Percentiles rank a stretch among this genome's conserved stretches.
These are phyloP conservation scores for Hafferia zeledoni DNA, from an alignment of 2,797 vertebrate species.

Conservation along the genomic window DNA sequence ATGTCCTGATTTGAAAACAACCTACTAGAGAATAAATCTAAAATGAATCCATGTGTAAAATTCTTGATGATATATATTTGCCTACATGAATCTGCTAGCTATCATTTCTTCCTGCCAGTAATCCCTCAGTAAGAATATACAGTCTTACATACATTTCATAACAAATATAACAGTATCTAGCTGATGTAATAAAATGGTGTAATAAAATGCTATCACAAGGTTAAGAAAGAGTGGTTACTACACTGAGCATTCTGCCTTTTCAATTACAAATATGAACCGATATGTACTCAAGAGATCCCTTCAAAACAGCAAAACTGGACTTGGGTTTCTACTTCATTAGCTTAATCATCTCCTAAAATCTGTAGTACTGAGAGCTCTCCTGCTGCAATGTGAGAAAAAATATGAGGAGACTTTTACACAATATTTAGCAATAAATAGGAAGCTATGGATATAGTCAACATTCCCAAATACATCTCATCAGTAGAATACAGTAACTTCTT, in stretches of 20 bases:
- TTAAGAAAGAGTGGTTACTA: not conserved
- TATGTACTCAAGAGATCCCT: not conserved
- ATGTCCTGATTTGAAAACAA: not conserved
- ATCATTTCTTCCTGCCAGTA: not conserved
- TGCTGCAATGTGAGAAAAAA: not conserved
- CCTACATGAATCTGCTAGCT: not conserved
- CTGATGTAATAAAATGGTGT: not conserved
- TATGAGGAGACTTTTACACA: not conserved
- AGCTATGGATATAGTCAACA: not conserved
- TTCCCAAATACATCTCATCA: not conserved
- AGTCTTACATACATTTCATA: not conserved
- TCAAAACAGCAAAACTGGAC: not conserved
- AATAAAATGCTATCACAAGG: not conserved
- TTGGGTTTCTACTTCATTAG: not conserved
- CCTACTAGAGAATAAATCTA: not conserved
- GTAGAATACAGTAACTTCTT: not conserved
- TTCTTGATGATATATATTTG: not conserved
- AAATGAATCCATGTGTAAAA: constrained; percentile 13
- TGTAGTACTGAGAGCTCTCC: not conserved
- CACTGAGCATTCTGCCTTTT: not conserved
- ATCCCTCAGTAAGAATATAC: not conserved
- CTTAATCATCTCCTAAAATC: not conserved
- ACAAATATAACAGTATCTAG: not conserved
- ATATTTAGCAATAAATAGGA: not conserved
- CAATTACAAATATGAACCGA: not conserved